phyloP scores from a whole-genome alignment of 1,140 invertebrate species.

The Drosophila repleta region DNA sequence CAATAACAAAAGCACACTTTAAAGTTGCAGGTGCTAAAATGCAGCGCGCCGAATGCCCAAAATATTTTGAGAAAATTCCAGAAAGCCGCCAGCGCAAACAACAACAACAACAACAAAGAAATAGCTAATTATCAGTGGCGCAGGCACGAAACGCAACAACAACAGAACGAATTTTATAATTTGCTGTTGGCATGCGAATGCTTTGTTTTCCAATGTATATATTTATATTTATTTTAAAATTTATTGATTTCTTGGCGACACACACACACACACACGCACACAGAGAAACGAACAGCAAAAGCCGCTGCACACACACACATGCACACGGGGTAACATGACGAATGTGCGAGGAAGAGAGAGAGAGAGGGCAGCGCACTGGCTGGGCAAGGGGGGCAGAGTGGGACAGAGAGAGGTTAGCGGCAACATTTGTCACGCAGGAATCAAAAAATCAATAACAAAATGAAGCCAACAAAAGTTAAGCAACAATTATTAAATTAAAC shows the following conservation, averaged over 20 bases:
- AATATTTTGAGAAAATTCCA: constrained; percentile 22
- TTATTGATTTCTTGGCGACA: constrained; percentile 74
- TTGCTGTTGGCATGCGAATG: constrained; percentile 20
- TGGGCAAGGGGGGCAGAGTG: not conserved
- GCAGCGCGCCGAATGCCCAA: not conserved
- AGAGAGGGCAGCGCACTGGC: not conserved
- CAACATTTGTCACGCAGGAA: constrained; percentile 29
- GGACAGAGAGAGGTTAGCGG: not conserved
- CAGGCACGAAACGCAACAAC: not conserved
- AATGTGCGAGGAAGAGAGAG: not conserved
- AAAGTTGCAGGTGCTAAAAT: constrained; percentile 8
- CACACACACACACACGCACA: constrained; percentile 50
- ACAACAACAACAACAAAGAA: constrained; percentile 10
- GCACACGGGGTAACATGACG: not conserved
- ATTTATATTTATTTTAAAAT: constrained; percentile 55
- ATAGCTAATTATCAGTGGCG: constrained; percentile 1
- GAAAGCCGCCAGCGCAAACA: constrained; percentile 21
- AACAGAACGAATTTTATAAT: not conserved
- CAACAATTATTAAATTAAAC: constrained; percentile 15
- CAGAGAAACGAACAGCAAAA: constrained; percentile 15
- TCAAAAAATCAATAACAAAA: constrained; percentile 48
- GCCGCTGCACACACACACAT: constrained; percentile 38
- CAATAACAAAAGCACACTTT: constrained; percentile 8
- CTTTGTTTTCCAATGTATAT: constrained; percentile 14
- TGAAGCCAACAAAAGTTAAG: constrained; percentile 24